These are phyloP conservation scores for Periparus ater DNA, from an alignment of 2,797 vertebrate genomes.

Conservation along the genomic window DNA sequence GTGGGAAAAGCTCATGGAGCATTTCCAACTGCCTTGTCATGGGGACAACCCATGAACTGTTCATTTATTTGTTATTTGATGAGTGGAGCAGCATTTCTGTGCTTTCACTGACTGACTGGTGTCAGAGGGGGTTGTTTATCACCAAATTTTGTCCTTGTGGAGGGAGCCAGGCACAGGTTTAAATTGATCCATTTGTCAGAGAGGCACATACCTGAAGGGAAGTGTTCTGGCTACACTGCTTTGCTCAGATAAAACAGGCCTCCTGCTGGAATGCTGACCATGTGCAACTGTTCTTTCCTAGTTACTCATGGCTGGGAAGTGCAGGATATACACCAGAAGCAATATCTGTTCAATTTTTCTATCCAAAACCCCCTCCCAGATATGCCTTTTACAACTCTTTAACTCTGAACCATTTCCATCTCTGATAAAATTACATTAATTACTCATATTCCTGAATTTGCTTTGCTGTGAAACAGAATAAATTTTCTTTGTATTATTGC, in stretches of 20 bases:
- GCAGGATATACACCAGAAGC: neutral
- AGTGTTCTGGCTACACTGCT: neutral
- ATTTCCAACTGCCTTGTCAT: neutral
- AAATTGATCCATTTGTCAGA: neutral
- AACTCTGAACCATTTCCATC: rapidly evolving
- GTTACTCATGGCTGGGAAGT: neutral
- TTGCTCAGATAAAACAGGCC: neutral
- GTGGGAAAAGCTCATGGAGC: neutral
- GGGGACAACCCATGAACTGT: neutral
- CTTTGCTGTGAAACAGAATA: neutral
- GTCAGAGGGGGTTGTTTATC: neutral
- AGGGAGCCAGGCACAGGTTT: neutral
- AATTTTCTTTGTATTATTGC: neutral
- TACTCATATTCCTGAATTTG: neutral
- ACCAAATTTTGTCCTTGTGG: neutral
- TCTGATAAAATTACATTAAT: neutral
- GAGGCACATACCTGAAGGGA: neutral
- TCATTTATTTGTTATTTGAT: neutral
- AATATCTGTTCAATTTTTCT: neutral
- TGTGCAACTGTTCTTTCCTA: neutral
- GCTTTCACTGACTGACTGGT: neutral
- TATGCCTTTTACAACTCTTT: neutral
- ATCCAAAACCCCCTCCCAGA: neutral
- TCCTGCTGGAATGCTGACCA: neutral
- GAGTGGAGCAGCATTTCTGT: neutral